phyloP scores from a whole-genome alignment of 1,140 invertebrate genomes.

The Drosophila jambulina region DNA sequence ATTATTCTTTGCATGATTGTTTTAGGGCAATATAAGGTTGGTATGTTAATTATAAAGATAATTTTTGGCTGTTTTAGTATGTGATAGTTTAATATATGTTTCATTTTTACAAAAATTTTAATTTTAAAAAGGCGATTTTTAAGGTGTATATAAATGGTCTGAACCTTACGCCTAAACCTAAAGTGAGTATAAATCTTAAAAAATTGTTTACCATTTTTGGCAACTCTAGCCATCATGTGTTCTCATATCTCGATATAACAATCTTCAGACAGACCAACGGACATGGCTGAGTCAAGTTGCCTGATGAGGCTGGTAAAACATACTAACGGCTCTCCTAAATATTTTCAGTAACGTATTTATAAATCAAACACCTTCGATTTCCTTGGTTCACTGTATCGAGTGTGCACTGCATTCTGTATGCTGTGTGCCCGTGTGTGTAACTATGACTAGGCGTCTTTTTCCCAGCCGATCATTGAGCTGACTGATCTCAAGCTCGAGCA shows the following conservation, averaged over 20 bases:
- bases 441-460: conserved; percentile 46
- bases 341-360: background rate
- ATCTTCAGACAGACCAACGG: background rate
- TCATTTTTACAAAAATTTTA: no score
- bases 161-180: no score
- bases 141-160: no score
- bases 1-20: background rate
- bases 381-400: background rate
- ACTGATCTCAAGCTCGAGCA: conserved; percentile 44
- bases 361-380: background rate
- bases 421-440: conserved; percentile 6
- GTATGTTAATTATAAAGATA: background rate
- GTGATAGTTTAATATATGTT: no score
- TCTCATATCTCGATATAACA: background rate
- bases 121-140: no score
- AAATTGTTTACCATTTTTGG: background rate
- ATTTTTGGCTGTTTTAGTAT: background rate
- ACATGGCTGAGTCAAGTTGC: background rate
- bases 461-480: conserved; percentile 43
- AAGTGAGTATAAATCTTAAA: background rate
- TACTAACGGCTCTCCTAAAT: no score
- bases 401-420: conserved; percentile 3
- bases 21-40: background rate
- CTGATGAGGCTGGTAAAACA: background rate
- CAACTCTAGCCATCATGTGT: background rate